These are phyloP conservation scores for Indicator maculatus DNA, from an alignment of 2,113 vertebrate species.

Conservation along the genomic window DNA sequence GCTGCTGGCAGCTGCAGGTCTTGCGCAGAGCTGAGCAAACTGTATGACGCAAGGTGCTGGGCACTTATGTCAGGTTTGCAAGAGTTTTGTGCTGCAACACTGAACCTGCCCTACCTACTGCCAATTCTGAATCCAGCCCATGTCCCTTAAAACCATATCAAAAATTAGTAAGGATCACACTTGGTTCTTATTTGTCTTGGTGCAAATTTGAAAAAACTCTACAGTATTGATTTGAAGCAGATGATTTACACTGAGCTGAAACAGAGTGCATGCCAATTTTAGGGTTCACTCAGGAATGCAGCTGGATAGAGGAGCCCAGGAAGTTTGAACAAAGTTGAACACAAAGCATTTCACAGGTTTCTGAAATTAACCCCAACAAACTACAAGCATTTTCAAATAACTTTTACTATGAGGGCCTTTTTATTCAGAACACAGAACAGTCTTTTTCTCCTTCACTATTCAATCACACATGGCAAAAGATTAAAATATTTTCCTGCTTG, in stretches of 20 bases:
- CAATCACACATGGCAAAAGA: background rate
- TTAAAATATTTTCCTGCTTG: constrained; percentile 47
- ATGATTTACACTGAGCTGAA: constrained; percentile 21
- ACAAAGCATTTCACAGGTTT: background rate
- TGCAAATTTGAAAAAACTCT: constrained; percentile 2
- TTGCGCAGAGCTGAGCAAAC: background rate
- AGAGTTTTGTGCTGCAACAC: background rate
- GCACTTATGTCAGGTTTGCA: background rate
- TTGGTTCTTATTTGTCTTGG: background rate
- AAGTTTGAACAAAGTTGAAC: background rate
- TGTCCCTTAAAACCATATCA: background rate
- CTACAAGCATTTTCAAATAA: background rate
- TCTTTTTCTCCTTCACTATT: background rate
- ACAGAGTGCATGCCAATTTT: fast-evolving
- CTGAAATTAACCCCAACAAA: constrained; percentile 8
- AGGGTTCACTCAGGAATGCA: background rate
- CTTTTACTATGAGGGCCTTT: background rate
- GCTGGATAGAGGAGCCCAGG: background rate
- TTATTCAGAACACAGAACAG: constrained; percentile 1
- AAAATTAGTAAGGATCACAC: background rate
- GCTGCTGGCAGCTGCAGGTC: background rate
- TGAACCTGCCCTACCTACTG: background rate
- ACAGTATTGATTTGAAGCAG: background rate
- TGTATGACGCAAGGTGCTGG: background rate
- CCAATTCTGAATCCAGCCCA: fast-evolving